A percentile compares a stretch with the other conserved stretches of the same genome.
Evolutionary conservation across 2,797 vertebrate species (phyloP).

Genomic region (Propithecus perrieri): DNA sequence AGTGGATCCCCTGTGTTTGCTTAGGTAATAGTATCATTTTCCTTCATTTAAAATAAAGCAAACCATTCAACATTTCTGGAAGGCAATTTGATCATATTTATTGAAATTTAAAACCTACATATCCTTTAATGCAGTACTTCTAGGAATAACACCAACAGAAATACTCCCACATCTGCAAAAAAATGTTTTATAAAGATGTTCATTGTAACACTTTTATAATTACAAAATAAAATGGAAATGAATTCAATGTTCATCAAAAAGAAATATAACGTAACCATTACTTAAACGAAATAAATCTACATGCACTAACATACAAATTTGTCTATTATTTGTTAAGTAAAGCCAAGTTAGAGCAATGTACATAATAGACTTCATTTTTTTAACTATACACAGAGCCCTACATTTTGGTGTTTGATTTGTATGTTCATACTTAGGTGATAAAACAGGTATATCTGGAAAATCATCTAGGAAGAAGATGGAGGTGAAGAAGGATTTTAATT

Average conservation of each 20-base stretch:
- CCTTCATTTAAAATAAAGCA: neutral
- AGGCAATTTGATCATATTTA: neutral
- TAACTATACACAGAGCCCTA: neutral
- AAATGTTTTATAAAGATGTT: neutral
- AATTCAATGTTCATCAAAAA: constrained; percentile 1
- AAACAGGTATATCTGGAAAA: constrained; percentile 23
- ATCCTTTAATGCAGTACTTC: neutral
- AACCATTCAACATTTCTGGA: neutral
- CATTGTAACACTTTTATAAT: neutral
- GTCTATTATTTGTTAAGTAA: neutral
- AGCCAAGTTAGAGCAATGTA: constrained; percentile 8
- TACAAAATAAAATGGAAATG: constrained; percentile 36
- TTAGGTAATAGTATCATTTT: neutral
- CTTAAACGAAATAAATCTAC: constrained; percentile 38
- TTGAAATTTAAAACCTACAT: constrained; percentile 9
- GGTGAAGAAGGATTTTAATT: constrained; percentile 18
- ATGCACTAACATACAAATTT: neutral
- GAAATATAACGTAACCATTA: neutral
- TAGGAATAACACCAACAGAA: constrained; percentile 18
- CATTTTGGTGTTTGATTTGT: constrained; percentile 24
- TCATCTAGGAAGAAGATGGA: constrained; percentile 24
- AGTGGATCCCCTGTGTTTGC: neutral
- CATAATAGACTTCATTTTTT: constrained; percentile 10
- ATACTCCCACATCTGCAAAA: neutral
- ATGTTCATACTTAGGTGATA: neutral